Base-by-base conservation (phyloP, 2,888 invertebrate species). In the Auanema freiburgensis region DNA sequence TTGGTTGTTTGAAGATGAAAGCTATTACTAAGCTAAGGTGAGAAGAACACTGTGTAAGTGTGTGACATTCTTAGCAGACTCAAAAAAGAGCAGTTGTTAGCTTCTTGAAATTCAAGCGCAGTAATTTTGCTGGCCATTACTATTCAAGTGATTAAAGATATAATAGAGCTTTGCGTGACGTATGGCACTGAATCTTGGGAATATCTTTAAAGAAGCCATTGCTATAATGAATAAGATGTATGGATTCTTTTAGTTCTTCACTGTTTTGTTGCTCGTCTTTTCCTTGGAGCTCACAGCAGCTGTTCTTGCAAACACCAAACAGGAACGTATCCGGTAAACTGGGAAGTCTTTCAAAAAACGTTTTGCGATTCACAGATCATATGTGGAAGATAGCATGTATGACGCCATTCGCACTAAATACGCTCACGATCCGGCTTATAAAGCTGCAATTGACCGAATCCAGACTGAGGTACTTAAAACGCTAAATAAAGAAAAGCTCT, bases 261-360 rank as follows among this genome's bases (percentile, higher is more conserved):
- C 90, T 78, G 87, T 90, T 70, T 87, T 92, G 66, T 86, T 92
- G 77, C 87, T 92, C 65, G 89, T 91, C 65, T 88, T 92, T 83
- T 90, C 90, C 62, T 89, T 90, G 16, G 90, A 92, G 85, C 88
- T 92, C 53, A 90, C 90, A 3, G 90, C 90, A 60, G 91, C 90
- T 52, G 88, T 90, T 76, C 91, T 91, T 90, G 89, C 90, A 50
- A 90, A 90, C 83, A 88, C 89, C 69, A 90, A 91, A 81, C 88
- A 88, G 74, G 79, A 78, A 23, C 60, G 67, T 41, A 59, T 74
- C 50, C 51, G 68, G 66, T 62, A 25, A 23, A 14, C 40, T 42
- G 43, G 46, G 21, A 46, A 18, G 21, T 10, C 46, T 2, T 4
- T 25, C 2, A 11, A n/a, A 55, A 33, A 33, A 33, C 33, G 3